Evolutionary conservation across 2,797 vertebrate genomes (phyloP).

Genomic region (Scyliorhinus canicula): DNA sequence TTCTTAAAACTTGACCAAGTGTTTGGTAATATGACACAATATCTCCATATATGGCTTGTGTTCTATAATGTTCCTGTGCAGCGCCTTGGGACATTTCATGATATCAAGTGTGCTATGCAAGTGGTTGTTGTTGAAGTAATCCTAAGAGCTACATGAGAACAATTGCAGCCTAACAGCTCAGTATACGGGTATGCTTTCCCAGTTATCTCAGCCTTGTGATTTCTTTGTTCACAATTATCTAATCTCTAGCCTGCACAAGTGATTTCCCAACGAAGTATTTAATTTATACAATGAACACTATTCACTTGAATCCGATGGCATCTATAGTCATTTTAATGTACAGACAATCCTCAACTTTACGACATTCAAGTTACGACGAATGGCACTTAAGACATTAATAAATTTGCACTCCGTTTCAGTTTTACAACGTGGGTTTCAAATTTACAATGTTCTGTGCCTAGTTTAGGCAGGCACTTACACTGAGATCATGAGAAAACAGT

Average conservation of each 20-base stretch:
- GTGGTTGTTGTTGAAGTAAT: not conserved
- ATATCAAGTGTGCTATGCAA: no score
- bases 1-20: not conserved
- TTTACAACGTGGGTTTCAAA: no score
- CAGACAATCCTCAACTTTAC: no score
- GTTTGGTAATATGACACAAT: not conserved
- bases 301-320: not conserved
- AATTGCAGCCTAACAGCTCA: not conserved
- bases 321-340: not conserved
- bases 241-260: not conserved
- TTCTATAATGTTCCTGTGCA: no score
- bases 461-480: no score
- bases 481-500: no score
- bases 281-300: not conserved
- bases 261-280: not conserved
- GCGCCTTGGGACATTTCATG: no score
- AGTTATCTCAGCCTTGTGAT: not conserved
- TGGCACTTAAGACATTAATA: no score
- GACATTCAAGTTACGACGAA: no score
- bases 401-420: no score
- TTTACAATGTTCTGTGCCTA: no score
- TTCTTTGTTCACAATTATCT: not conserved
- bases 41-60: not conserved
- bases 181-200: not conserved
- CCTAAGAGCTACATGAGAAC: not conserved